Evolutionary conservation across 2,888 invertebrate genomes (phyloP), one percentile per base, ranked within the genome.

Genomic region (Punctoribates punctum): DNA sequence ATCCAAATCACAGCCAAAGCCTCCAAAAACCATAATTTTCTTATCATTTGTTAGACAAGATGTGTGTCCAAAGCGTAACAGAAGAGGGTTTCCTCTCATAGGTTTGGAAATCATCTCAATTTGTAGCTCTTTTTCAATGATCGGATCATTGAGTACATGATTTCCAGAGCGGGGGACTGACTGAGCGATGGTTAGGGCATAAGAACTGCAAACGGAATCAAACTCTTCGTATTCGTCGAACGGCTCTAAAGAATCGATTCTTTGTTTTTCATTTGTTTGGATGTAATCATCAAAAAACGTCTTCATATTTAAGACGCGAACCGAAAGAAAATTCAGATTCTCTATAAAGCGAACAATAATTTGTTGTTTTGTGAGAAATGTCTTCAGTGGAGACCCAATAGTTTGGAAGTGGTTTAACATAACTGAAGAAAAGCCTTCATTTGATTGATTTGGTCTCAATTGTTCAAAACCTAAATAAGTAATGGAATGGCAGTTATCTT

Each of bases 161-260:
- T 34, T 13, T 15, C 9, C 13, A 42, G 9, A n/a, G n/a, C 23
- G 5, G 5, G 0, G 38, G n/a, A 42, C 23, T 3, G 38, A 72
- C 38, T 62, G 23, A 76, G 75, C 75, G 38, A 77, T 51, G 9
- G 74, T 75, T 48, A 77, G 48, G 42, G 72, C 42, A 74, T 77
- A 77, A 38, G 13, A 57, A 27, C 20, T 34, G 25, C 77, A 77
- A 51, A 74, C 73, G 15, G 42, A 72, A n/a, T 77, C 77, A 46
- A 77, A 70, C 25, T 77, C 77, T 77, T 77, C 77, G 15, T 20
- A 77, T 67, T 77, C 77, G 38, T 77, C 77, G 65, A 77, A 77
- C 38, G 38, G 20, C 29, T 77, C 77, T 13, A 77, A 25, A 38
- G 27, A 23, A 74, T 67, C 20, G 46, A 77, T 65, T 73, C 77